Evolutionary conservation across 2,797 vertebrate species (phyloP).

Genomic region (Cirrhinus mrigala): DNA sequence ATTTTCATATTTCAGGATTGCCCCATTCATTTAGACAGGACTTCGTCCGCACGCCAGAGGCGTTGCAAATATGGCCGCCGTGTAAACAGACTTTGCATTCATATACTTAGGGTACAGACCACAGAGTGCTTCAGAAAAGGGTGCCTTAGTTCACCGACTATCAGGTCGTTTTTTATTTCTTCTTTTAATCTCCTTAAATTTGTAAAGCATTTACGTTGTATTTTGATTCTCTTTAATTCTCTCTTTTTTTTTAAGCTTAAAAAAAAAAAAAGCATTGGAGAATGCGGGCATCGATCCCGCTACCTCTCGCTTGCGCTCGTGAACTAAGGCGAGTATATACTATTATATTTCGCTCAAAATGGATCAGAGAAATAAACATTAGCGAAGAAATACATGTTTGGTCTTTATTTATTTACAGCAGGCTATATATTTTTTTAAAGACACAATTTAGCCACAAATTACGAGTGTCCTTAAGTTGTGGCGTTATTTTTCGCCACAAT

Average conservation of each 20-base stretch:
- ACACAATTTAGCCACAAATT: not conserved
- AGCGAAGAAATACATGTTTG: not conserved
- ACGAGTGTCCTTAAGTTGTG: not conserved
- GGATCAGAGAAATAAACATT: not conserved
- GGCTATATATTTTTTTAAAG: not conserved
- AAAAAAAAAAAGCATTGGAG: not conserved
- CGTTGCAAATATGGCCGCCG: no score
- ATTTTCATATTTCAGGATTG: no score
- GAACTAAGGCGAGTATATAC: not conserved
- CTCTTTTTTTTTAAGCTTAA: no score
- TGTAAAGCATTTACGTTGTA: not conserved
- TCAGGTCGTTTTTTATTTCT: not conserved
- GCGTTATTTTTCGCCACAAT: not conserved
- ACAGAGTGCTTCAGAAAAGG: not conserved
- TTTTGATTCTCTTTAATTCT: no score
- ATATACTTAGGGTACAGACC: no score
- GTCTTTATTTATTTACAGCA: no score
- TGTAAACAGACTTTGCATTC: no score
- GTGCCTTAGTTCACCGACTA: not conserved
- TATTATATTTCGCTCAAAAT: not conserved
- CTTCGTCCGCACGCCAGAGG: no score
- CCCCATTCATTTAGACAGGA: no score
- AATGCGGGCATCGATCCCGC: slow-evolving; percentile 53
- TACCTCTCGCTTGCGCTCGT: slow-evolving; percentile 40
- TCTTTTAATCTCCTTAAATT: not conserved